Evolutionary conservation across 2,113 vertebrate genomes (phyloP).

Genomic region (Alligator sinensis): DNA sequence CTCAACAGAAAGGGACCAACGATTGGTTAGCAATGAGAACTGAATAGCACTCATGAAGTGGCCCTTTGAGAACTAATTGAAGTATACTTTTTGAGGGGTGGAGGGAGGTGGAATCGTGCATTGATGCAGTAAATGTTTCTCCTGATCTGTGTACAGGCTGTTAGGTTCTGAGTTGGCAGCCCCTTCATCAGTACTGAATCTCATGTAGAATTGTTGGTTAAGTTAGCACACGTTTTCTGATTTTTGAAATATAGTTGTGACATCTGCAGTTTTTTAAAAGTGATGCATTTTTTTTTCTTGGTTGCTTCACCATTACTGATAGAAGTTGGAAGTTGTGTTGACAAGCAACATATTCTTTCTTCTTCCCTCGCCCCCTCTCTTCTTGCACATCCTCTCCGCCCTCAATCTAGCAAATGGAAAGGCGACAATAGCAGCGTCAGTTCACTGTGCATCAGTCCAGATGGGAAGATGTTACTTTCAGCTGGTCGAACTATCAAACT

Average conservation of each 20-base stretch:
- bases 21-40: too few relatives aligned
- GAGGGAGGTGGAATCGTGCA: background rate
- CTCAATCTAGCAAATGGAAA: constrained; percentile 93
- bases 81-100: background rate
- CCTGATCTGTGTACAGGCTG: background rate
- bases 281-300: background rate
- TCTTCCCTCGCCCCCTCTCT: background rate
- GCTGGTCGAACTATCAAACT: constrained; percentile 96
- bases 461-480: constrained; percentile 95
- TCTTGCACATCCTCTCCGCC: constrained; percentile 10
- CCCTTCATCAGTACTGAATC: background rate
- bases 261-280: background rate
- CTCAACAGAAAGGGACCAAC: background rate
- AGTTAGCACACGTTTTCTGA: too few relatives aligned
- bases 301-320: background rate
- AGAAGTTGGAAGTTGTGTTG: background rate
- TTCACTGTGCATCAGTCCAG: constrained; percentile 92
- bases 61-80: background rate
- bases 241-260: background rate
- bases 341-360: background rate
- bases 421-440: constrained; percentile 91
- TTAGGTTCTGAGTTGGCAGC: background rate
- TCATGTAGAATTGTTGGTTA: too few relatives aligned
- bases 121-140: background rate
- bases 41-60: background rate